phyloP scores from a whole-genome alignment of 2,888 invertebrate species.

The Sericinus montela region DNA sequence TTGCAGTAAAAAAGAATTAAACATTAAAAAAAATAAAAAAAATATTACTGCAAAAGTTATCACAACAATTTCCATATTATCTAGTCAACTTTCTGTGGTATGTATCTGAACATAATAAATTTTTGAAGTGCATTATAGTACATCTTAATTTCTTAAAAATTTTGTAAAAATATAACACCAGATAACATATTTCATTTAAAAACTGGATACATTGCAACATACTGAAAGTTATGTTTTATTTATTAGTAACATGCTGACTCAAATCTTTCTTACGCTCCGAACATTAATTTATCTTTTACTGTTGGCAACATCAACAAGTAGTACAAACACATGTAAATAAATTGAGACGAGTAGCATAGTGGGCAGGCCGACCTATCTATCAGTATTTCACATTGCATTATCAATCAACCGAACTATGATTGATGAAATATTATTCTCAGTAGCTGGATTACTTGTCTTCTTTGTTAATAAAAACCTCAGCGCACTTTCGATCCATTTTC shows the following conservation, averaged over 20 bases:
- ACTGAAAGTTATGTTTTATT: slow-evolving; percentile 4
- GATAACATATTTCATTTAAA: background rate
- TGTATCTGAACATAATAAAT: no score
- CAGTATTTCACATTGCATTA: slow-evolving; percentile 76
- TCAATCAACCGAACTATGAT: slow-evolving; percentile 73
- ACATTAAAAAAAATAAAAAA: no score
- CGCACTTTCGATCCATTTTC: slow-evolving; percentile 28
- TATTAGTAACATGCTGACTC: slow-evolving; percentile 11
- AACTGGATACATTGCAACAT: background rate
- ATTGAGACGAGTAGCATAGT: slow-evolving; percentile 66
- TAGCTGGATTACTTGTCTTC: slow-evolving; percentile 74
- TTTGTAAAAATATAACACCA: no score
- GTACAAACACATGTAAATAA: slow-evolving; percentile 76
- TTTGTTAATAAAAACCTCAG: slow-evolving; percentile 73
- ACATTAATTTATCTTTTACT: slow-evolving; percentile 49
- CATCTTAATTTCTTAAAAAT: no score
- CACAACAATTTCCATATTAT: no score
- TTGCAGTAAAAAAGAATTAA: no score
- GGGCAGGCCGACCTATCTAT: slow-evolving; percentile 73
- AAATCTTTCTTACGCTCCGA: slow-evolving; percentile 14
- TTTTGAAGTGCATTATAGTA: no score
- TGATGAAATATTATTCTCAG: slow-evolving; percentile 74
- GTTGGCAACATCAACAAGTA: slow-evolving; percentile 72
- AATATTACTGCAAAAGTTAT: no score
- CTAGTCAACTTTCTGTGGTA: no score